Conservation (phyloP, 2,888 invertebrate genomes). For the Rhimphoctona megacephalus region DNA sequence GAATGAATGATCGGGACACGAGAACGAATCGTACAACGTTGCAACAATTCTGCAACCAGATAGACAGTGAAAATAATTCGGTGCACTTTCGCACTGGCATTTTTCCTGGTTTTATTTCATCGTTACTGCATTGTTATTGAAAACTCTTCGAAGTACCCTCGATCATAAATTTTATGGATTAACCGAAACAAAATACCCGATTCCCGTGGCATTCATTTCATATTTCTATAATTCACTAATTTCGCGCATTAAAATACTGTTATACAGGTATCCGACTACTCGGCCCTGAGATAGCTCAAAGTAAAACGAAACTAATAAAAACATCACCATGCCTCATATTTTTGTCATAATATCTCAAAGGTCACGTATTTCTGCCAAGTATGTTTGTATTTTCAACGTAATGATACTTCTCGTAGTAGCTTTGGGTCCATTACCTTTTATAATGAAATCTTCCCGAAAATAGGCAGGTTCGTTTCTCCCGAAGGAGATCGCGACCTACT, state of each 20-base stretch:
- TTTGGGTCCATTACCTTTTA: neutral
- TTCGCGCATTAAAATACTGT: conserved; percentile 5
- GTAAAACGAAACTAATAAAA: no score
- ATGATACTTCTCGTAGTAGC: neutral
- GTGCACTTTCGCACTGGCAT: conserved; percentile 24
- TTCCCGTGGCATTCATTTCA: conserved; percentile 13
- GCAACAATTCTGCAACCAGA: conserved; percentile 50
- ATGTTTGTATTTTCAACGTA: neutral
- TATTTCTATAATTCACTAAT: conserved; percentile 9
- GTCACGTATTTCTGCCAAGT: neutral
- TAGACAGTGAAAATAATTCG: conserved; percentile 58
- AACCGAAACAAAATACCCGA: conserved; percentile 16
- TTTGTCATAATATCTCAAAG: neutral
- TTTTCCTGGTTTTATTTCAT: conserved; percentile 13
- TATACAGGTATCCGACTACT: neutral
- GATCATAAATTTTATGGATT: conserved; percentile 39
- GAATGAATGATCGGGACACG: conserved; percentile 57
- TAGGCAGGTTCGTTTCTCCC: conserved; percentile 22
- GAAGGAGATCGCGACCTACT: conserved; percentile 50
- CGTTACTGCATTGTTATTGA: conserved; percentile 45
- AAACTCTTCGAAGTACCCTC: conserved; percentile 20
- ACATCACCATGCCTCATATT: neutral
- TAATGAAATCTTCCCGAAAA: conserved; percentile 31
- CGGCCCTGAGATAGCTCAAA: neutral
- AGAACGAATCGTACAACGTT: conserved; percentile 45